These are phyloP conservation scores for Alitta virens DNA, from an alignment of 2,888 invertebrate species.

Conservation along the genomic window DNA sequence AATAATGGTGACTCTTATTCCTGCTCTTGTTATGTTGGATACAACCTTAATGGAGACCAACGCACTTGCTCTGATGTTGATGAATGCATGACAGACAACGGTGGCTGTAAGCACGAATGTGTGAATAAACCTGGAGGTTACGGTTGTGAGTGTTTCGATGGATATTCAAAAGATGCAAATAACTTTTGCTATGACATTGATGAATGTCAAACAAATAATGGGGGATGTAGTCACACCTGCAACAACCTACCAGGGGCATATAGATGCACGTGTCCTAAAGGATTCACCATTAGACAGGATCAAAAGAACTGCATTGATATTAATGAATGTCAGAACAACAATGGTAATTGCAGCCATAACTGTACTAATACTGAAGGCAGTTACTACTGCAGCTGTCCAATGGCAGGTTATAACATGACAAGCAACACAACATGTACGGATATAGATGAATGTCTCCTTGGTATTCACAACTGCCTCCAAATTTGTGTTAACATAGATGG, in stretches of 20 bases:
- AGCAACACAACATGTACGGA: conserved; percentile 62
- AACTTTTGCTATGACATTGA: neutral
- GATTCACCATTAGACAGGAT: neutral
- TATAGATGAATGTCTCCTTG: neutral
- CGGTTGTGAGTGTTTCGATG: neutral
- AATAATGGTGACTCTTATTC: neutral
- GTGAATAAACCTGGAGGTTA: neutral
- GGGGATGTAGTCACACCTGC: neutral
- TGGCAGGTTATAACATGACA: neutral
- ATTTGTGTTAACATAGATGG: neutral
- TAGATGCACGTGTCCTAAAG: neutral
- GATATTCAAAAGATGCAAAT: neutral
- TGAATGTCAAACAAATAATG: neutral
- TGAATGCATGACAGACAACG: neutral
- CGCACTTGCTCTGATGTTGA: neutral
- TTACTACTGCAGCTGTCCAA: neutral
- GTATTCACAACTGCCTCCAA: neutral
- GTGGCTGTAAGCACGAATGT: neutral
- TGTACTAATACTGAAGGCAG: neutral
- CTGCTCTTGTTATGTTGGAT: neutral
- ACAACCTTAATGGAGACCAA: neutral
- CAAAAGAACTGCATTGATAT: neutral
- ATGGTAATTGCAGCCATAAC: neutral
- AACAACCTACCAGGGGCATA: neutral
- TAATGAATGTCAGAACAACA: neutral